Evolutionary conservation across 2,113 vertebrate genomes (phyloP).

Genomic region (Ammodytes marinus): DNA sequence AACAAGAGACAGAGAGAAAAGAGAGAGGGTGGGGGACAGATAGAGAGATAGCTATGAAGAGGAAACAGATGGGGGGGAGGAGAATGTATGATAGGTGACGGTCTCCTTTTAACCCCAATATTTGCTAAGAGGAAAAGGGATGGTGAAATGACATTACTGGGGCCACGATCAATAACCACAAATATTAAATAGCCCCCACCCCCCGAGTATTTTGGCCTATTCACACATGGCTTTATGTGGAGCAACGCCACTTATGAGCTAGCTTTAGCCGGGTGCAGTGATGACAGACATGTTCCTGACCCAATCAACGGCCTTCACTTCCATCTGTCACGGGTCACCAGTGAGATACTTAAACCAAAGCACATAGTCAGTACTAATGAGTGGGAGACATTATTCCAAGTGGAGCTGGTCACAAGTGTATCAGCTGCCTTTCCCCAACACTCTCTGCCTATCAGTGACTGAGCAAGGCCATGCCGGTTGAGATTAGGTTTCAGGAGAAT

Average conservation of each 20-base stretch:
- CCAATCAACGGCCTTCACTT: conserved; percentile 60
- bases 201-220: conserved; percentile 41
- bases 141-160: conserved; percentile 73
- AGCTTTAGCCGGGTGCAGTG: conserved; percentile 24
- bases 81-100: conserved; percentile 68
- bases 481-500: conserved; percentile 81
- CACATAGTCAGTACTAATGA: conserved; percentile 74
- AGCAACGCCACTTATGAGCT: conserved; percentile 44
- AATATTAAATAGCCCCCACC: conserved; percentile 67
- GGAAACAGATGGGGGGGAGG: conserved; percentile 66
- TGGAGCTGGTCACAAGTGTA: conserved; percentile 67
- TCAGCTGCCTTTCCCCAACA: conserved; percentile 61
- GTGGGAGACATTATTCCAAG: conserved; percentile 67
- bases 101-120: conserved; percentile 79
- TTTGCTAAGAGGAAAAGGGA: conserved; percentile 76
- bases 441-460: conserved; percentile 78
- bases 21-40: conserved; percentile 29
- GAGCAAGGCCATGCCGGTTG: conserved; percentile 73
- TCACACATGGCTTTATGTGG: conserved; percentile 37
- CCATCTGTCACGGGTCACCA: conserved; percentile 64
- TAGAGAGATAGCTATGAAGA: conserved; percentile 38
- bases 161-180: conserved; percentile 79
- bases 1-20: conserved; percentile 26
- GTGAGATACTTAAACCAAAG: conserved; percentile 60
- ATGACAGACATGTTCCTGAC: conserved; percentile 53